Conservation (phyloP, 2,113 vertebrate genomes). For the Mesembrinibis cayennensis region DNA sequence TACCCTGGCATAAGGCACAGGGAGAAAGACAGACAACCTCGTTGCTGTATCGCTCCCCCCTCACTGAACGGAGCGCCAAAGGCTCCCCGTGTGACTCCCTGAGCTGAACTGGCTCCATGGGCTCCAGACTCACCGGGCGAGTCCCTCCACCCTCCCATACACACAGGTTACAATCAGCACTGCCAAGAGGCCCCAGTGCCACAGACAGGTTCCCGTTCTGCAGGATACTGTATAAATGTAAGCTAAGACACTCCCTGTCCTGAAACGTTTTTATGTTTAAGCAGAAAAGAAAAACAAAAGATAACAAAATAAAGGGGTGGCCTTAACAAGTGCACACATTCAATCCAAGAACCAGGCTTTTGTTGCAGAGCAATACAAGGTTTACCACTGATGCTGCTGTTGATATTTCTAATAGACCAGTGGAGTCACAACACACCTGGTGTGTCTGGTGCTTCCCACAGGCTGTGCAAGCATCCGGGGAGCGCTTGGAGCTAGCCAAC, state of each 20-base stretch:
- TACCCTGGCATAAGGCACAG: background rate
- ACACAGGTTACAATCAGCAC: background rate
- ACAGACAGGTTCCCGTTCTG: accelerated
- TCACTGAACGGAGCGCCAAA: background rate
- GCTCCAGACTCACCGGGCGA: accelerated
- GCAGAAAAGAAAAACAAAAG: background rate
- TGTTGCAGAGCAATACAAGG: background rate
- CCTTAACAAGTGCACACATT: background rate
- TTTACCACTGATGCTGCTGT: background rate
- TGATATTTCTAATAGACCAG: background rate
- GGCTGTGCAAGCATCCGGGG: accelerated
- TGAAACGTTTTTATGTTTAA: background rate
- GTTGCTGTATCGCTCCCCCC: background rate
- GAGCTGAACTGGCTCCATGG: background rate
- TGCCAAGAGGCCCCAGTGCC: background rate
- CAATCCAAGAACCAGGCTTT: background rate
- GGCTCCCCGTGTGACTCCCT: background rate
- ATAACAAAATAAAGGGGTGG: background rate
- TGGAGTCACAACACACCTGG: background rate
- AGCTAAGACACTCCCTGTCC: background rate
- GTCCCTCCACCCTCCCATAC: background rate
- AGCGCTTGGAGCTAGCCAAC: background rate
- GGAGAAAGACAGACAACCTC: background rate
- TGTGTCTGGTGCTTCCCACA: background rate
- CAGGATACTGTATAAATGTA: background rate